Evolutionary conservation across 2,797 vertebrate genomes (phyloP).

Genomic region (Pelobates cultripes): DNA sequence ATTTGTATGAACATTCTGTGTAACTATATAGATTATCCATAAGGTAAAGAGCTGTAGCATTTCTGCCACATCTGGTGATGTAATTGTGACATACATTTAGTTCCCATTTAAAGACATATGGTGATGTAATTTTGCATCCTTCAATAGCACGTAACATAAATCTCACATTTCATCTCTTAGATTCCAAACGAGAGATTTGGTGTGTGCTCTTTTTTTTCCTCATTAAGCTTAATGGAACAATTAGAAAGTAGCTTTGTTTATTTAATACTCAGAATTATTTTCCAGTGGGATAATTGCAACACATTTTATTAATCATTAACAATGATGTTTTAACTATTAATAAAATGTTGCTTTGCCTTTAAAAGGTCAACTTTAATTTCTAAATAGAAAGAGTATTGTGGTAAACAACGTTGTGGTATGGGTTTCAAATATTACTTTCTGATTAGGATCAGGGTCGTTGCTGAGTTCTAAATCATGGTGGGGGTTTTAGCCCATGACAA

Average conservation of each 20-base stretch:
- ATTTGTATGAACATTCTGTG: constrained; percentile 27
- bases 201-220: neutral
- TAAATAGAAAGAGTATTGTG: no score
- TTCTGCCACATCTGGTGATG: neutral
- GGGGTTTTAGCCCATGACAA: no score
- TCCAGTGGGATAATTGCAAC: neutral
- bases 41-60: neutral
- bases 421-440: no score
- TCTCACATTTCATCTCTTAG: neutral
- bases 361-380: no score
- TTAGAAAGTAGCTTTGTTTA: neutral
- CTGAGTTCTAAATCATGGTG: no score
- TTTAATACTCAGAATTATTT: neutral
- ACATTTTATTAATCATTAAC: no score
- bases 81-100: neutral
- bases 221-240: neutral
- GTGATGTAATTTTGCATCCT: neutral
- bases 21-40: neutral
- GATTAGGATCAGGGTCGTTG: no score
- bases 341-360: no score
- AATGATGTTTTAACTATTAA: no score
- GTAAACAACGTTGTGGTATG: no score
- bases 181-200: neutral
- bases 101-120: neutral
- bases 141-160: neutral